Base-by-base conservation (phyloP, 2,113 vertebrate genomes). In the Butastur rufipennis region DNA sequence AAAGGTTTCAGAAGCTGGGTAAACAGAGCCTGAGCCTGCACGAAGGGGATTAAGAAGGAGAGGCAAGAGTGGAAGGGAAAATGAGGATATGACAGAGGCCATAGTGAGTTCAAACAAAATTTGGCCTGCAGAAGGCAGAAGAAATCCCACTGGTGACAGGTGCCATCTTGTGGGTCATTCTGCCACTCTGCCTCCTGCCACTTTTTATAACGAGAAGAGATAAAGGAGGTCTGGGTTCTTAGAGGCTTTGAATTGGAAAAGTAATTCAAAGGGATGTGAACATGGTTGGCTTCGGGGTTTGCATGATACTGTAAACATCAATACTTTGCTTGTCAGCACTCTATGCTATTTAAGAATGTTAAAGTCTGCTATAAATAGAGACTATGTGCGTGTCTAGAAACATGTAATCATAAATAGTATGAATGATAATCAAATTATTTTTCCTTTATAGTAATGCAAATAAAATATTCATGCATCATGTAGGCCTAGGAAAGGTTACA, bases 141-240 rank as follows among this genome's bases (percentile, higher is more conserved):
- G 98, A 98, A 99, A 99, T 98, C 97, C 99, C 98, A 98, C 98
- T 98, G 97, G 99, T 99, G 99, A 99, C 99, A 99, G 99, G 99
- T 99, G 99, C 99, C 99, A 99, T 99, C 99, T 99, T 99, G 98
- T 98, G 99, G 99, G 99, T 99, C 99, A 99, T 98, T 98, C 98
- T 99, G 99, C 99, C 98, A 98, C 98, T 99, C 99, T 99, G 99
- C 98, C 98, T 99, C 98, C 99, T 99, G 99, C 99, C 99, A 99
- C 98, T 99, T 98, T 99, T 99, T 99, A 99, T 99, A 99, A 98
- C 98, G 96, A 98, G 98, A 98, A 97, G 96, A 98, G 98, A 98
- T 98, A 97, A 98, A 98, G 96, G 96, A 98, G 97, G 97, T 75
- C 96, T 70, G 53, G 90, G 93, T 94, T 98, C 95, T 97, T 40